Evolutionary conservation across 2,888 invertebrate genomes (phyloP).

Genomic region (Mythimna albipuncta): DNA sequence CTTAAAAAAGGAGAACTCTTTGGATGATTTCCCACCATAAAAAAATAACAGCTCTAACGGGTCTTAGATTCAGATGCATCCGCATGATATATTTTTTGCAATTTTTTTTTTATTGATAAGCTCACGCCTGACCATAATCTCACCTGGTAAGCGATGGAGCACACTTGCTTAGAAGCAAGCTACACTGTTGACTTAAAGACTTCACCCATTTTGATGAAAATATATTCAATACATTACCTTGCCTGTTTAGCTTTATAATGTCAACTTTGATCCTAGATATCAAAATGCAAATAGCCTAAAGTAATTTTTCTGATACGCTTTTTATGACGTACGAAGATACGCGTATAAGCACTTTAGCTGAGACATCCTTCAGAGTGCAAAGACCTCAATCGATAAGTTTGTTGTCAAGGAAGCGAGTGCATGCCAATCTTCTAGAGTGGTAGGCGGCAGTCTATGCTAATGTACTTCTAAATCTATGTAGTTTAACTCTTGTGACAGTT

Average conservation of each 20-base stretch:
- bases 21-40: too few species aligned
- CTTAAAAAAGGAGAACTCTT: too few species aligned
- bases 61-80: too few species aligned
- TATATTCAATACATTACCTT: background rate
- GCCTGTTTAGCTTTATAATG: background rate
- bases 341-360: constrained; percentile 26
- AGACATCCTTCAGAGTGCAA: constrained; percentile 36
- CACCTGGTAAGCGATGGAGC: too few species aligned
- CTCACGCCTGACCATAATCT: too few species aligned
- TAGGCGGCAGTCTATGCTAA: background rate
- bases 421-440: constrained; percentile 19
- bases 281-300: constrained; percentile 9
- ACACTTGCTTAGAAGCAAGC: too few species aligned
- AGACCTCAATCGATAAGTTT: constrained; percentile 39
- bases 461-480: constrained; percentile 2
- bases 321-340: constrained; percentile 19
- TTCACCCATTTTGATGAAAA: background rate
- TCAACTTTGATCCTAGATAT: constrained; percentile 11
- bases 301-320: constrained; percentile 27
- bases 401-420: constrained; percentile 32
- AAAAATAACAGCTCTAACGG: too few species aligned
- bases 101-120: too few species aligned
- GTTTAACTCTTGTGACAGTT: background rate
- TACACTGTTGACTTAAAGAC: too few species aligned
- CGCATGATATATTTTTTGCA: too few species aligned